A percentile compares a stretch with the other conserved stretches of the same genome.
These are phyloP conservation scores for Arge pagana DNA, from an alignment of 2,888 invertebrate genomes.

Conservation along the genomic window DNA sequence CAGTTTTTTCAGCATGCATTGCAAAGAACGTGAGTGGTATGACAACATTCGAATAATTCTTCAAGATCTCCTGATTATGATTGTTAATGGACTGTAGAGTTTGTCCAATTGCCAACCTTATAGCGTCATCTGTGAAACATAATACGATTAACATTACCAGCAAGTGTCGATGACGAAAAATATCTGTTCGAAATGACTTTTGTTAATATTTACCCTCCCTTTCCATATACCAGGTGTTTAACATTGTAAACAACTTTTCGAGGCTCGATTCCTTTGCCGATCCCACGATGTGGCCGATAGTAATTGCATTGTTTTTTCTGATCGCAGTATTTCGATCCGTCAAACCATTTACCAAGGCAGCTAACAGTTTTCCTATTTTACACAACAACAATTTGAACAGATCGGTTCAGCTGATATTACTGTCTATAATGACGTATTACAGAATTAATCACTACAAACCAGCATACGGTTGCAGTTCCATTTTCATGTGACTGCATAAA, in stretches of 20 bases:
- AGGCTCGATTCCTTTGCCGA: slow-evolving; percentile 78
- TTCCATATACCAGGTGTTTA: slow-evolving; percentile 70
- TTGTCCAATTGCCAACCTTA: slow-evolving; percentile 74
- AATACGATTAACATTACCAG: neutral
- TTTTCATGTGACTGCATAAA: slow-evolving; percentile 60
- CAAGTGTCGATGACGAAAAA: too few relatives aligned
- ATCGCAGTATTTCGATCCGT: slow-evolving; percentile 84
- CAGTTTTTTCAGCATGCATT: slow-evolving; percentile 81
- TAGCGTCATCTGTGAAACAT: slow-evolving; percentile 68
- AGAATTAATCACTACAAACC: slow-evolving; percentile 52
- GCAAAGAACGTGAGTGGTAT: slow-evolving; percentile 88
- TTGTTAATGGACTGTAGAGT: slow-evolving; percentile 81
- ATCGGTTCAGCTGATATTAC: neutral
- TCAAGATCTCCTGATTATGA: slow-evolving; percentile 81
- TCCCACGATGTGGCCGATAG: slow-evolving; percentile 83
- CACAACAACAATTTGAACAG: slow-evolving; percentile 8
- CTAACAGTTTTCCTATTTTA: slow-evolving; percentile 64
- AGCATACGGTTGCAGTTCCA: slow-evolving; percentile 65
- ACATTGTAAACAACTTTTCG: slow-evolving; percentile 67
- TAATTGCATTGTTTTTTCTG: slow-evolving; percentile 80
- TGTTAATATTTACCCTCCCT: slow-evolving; percentile 62
- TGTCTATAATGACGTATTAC: neutral
- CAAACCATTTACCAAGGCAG: slow-evolving; percentile 73
- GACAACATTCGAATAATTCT: slow-evolving; percentile 73
- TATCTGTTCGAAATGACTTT: neutral